Evolutionary conservation across 2,888 invertebrate genomes (phyloP).

Genomic region (Stenotaenia linearis): DNA sequence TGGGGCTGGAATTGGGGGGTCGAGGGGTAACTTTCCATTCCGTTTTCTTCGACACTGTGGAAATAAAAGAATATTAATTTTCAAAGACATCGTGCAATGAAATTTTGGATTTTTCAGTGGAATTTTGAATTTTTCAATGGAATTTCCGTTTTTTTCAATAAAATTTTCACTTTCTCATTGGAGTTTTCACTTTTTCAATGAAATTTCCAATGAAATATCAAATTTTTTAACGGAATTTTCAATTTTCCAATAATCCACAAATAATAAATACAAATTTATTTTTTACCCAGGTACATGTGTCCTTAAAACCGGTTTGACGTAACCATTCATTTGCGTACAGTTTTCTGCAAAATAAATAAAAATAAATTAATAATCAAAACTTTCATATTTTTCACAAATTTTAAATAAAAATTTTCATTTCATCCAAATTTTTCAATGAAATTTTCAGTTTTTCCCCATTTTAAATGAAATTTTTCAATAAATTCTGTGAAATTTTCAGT

Average conservation of each 20-base stretch:
- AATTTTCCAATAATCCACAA: too few relatives aligned
- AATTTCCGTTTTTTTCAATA: neutral
- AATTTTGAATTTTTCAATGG: neutral
- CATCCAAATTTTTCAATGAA: too few relatives aligned
- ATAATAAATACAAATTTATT: too few relatives aligned
- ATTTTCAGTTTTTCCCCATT: too few relatives aligned
- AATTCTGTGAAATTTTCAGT: neutral
- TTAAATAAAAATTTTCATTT: too few relatives aligned
- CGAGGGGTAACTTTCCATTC: slow-evolving; percentile 36
- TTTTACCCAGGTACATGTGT: slow-evolving; percentile 68
- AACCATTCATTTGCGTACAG: slow-evolving; percentile 63
- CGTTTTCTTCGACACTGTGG: slow-evolving; percentile 24
- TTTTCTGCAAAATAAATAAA: slow-evolving; percentile 35
- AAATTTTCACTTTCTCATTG: too few relatives aligned
- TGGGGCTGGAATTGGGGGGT: slow-evolving; percentile 35
- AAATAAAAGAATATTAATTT: neutral
- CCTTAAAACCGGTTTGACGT: slow-evolving; percentile 76
- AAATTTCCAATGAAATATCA: too few relatives aligned
- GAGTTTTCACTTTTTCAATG: neutral
- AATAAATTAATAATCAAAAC: neutral
- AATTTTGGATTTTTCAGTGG: too few relatives aligned
- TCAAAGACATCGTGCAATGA: too few relatives aligned
- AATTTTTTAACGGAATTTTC: too few relatives aligned
- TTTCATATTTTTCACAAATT: too few relatives aligned
- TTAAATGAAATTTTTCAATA: too few relatives aligned